A percentile compares a stretch with the other conserved stretches of the same genome.
Evolutionary conservation across 2,888 invertebrate species (phyloP).

Genomic region (Pristionchus maxplancki): DNA sequence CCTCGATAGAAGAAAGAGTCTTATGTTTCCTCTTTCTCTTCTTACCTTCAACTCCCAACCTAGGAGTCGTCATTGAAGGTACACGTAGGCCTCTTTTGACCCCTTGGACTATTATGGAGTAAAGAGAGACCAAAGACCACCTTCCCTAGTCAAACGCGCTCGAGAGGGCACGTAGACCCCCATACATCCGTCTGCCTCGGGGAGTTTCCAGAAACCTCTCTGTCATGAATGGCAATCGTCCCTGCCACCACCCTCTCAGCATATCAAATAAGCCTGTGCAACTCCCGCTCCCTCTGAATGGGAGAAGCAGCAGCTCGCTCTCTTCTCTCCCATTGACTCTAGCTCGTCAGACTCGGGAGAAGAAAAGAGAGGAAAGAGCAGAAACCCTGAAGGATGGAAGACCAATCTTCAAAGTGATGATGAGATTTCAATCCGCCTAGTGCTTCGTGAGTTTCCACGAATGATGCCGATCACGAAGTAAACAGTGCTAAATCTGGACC

Average conservation of each 20-base stretch:
- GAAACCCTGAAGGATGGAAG: neutral
- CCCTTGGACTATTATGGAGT: too few relatives aligned
- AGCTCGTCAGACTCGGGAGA: neutral
- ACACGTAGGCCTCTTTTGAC: too few relatives aligned
- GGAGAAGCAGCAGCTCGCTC: too few relatives aligned
- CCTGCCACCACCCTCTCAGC: conserved; percentile 18
- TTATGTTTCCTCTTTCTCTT: too few relatives aligned
- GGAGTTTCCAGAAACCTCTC: conserved; percentile 5
- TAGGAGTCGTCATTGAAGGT: too few relatives aligned
- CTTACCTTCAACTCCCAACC: too few relatives aligned
- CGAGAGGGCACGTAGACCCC: too few relatives aligned
- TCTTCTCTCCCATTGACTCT: too few relatives aligned
- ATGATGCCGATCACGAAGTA: neutral
- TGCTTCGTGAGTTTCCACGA: conserved; percentile 19
- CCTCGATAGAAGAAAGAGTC: neutral
- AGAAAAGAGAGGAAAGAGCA: neutral
- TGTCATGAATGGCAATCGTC: conserved; percentile 20
- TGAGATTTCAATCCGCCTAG: neutral
- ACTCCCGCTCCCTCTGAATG: neutral
- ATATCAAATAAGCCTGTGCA: conserved; percentile 30
- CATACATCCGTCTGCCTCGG: too few relatives aligned
- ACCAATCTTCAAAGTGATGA: conserved; percentile 31
- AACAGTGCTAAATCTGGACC: neutral
- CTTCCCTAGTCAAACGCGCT: too few relatives aligned
- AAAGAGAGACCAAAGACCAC: too few relatives aligned